Base-by-base conservation (phyloP, 2,888 invertebrate genomes). In the Zhuqinia jingwanae region DNA sequence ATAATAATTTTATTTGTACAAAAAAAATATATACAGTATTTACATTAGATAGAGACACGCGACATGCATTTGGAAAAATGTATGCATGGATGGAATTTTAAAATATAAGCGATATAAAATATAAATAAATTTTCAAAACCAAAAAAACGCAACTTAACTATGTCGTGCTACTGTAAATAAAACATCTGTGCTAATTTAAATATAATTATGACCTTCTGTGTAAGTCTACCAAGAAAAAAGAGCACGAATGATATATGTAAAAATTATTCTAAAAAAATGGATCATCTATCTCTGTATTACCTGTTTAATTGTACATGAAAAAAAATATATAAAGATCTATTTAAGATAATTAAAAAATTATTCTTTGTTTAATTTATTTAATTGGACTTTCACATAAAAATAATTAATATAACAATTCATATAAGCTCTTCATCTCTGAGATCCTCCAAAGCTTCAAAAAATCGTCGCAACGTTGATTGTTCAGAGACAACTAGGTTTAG, bases 361-460 rank as follows among this genome's bases (percentile, higher is more conserved):
- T 6, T 36, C 8, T 36, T 36, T 36, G 8, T 36, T 36, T 36
- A 3, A 36, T 36, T 36, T 36, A 6, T 36, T 36, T 8, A 36
- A 36, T 6, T 6, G 8, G 8, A 36, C 8, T 8, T 36, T 36
- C 8, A 36, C 8, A 36, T 8, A 36, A 36, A 36, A 36, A 36
- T 8, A 36, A 36, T 36, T 8, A 36, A 3, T 6, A 36, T n/a
- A n/a, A 36, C 3, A 36, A 36, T 8, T 70, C 27, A 75, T 13
- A 75, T 75, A 0, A 75, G 17, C 20, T 83, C 65, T 47, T 89
- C 87, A 56, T 84, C 76, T 50, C 75, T 76, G 45, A 90, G 84
- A 22, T 90, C 90, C 36, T 80, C 75, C 50, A 90, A 45, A 20
- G 79, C 88, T 15, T 88, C 88, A 58, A 89, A 60, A 2, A 90